Base-by-base conservation (phyloP, 2,888 invertebrate genomes). In the Gastracanthus pulcherrimus region DNA sequence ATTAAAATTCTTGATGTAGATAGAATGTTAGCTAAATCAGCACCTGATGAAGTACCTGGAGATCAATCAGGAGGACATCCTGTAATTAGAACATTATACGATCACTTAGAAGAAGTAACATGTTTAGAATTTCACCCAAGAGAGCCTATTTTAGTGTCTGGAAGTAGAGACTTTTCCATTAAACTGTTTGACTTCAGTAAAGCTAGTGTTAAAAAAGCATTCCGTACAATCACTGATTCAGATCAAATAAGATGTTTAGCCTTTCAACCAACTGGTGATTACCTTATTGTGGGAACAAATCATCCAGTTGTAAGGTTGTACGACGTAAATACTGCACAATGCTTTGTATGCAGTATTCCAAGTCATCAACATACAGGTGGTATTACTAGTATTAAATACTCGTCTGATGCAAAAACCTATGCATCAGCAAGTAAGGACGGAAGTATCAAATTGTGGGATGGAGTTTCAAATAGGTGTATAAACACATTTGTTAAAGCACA, bases 1-100 rank as follows among this genome's bases (percentile, higher is more conserved):
- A 99, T 99, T 80, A 99, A 99, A 95, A 98, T 99, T 87, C 92
- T 99, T 83, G 99, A 99, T 89, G 99, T 99, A n/a, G 99, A 99
- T 88, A 94, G 99, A 82, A 99, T 99, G 98, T 92, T 99, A 89
- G 98, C 99, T 0, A 99, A 99, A 91, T 98, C 98, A n/a, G 97
- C 98, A 0, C 98, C 97, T 0, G 97, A 97, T 87, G 97, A 96
- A 88, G 95, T 96, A 89, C 95, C 96, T 0, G 96, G 96, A 0
- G 94, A 97, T 85, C 96, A 96, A 90, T 97, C 96, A 79, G 97
- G 98, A 85, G 98, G 98, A 0, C 99, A 99, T 92, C 99, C 99
- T 0, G 99, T 99, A 48, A 99, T 99, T 86, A 94, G 99, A 83
- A 99, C 99, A 0, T 92, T 99, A 84, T 98, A 98, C 89, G 99